Evolutionary conservation across 2,797 vertebrate genomes (phyloP), one percentile per base, ranked within the genome.

Genomic region (Nasua narica): DNA sequence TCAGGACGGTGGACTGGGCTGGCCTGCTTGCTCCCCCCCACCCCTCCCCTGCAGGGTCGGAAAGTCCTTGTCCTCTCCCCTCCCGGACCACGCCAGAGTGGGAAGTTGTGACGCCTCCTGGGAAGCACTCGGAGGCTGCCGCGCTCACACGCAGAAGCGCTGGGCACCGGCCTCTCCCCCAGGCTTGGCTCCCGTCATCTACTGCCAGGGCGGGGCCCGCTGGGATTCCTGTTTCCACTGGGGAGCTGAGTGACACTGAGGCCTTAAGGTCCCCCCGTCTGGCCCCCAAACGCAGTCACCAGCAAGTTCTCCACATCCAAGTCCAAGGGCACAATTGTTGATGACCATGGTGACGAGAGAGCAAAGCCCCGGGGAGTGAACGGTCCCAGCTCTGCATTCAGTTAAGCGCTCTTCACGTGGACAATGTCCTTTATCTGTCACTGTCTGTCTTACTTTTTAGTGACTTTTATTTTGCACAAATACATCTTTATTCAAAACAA

Each of bases 201-300:
- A 97, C 97, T 96, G 95, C 97, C 98, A 92, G 93, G 83, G 87
- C 1, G 0, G 83, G 40, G 69, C 84, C 86, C 48, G 4, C 89
- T 18, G 35, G 90, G 89, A n/a, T 48, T 92, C 83, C 87, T 67
- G 62, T 46, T 76, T 48, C 69, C 18, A 4, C 88, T 7, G 65
- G 86, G 96, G 92, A 95, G 95, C 96, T 97, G 96, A 97, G 97
- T 83, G 91, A 96, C 93, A 72, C 74, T 74, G 96, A 91, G 86
- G 95, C 90, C 96, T 97, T 97, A 97, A 50, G 92, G 78, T 82
- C 82, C 83, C 78, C 72, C 25, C 69, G 32, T 98, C 70, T 91
- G 94, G 82, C 54, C 92, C 94, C 81, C 67, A 83, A 50, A 85
- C 52, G 74, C 82, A 76, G 90, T 87, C 91, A 96, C 92, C 93